Conservation (phyloP, 2,888 invertebrate genomes). For the Drosophila aldrichi region DNA sequence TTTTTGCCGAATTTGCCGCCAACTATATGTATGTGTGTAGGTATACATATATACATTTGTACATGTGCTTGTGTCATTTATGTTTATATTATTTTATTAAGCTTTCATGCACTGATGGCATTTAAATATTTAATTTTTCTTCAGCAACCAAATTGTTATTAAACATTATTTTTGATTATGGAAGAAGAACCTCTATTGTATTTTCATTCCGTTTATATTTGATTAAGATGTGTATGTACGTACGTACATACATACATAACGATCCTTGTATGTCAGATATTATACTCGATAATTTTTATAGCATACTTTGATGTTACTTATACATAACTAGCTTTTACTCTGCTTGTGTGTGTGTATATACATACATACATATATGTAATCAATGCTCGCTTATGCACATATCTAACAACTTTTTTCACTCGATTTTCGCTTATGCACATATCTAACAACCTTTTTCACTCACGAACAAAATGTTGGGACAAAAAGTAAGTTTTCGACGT, state of each 20-base stretch:
- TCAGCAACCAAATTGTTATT: not conserved
- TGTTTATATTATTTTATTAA: slow-evolving; percentile 10
- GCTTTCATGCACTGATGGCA: not conserved
- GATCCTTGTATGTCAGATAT: not conserved
- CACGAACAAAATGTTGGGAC: slow-evolving; percentile 21
- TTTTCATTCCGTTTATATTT: not conserved
- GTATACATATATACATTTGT: not conserved
- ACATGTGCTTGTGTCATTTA: slow-evolving; percentile 1
- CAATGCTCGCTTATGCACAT: slow-evolving; percentile 12
- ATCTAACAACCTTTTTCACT: slow-evolving; percentile 37
- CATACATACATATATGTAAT: slow-evolving; percentile 16
- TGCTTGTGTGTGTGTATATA: not conserved
- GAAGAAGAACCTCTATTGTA: not conserved
- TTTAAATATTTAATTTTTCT: not conserved
- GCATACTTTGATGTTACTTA: slow-evolving; percentile 22
- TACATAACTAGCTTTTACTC: slow-evolving; percentile 3
- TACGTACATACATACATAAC: not conserved
- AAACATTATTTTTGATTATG: not conserved
- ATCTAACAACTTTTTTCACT: slow-evolving; percentile 35
- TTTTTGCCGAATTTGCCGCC: slow-evolving; percentile 33
- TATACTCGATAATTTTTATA: slow-evolving; percentile 10
- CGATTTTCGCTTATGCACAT: slow-evolving; percentile 8
- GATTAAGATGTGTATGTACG: not conserved
- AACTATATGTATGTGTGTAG: not conserved
- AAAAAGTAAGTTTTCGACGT: slow-evolving; percentile 45